Conservation (phyloP, 1,140 invertebrate species). For the Cydia splendana region DNA sequence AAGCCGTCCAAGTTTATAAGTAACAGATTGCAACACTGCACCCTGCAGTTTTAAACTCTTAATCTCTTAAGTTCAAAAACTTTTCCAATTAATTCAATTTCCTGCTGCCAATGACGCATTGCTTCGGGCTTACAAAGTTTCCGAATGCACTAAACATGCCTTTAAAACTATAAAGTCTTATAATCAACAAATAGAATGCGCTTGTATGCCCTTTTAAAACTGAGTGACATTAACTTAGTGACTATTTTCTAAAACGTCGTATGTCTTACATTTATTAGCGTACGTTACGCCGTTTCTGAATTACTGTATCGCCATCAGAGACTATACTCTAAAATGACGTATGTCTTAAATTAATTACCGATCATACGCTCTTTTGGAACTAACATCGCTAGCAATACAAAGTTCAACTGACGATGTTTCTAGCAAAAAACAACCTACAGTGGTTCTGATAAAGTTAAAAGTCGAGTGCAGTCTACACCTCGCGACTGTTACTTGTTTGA, state of each 20-base stretch:
- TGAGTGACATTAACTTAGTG: background rate
- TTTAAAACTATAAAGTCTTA: background rate
- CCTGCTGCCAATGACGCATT: background rate
- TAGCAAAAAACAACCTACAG: background rate
- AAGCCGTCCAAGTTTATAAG: too few relatives aligned
- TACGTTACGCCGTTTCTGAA: too few relatives aligned
- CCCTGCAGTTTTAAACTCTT: background rate
- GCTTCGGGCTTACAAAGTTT: background rate
- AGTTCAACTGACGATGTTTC: background rate
- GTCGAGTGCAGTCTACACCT: too few relatives aligned
- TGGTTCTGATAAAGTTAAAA: background rate
- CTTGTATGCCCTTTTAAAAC: background rate
- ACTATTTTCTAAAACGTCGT: too few relatives aligned
- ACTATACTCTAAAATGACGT: too few relatives aligned
- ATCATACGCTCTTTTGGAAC: background rate
- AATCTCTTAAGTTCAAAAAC: background rate
- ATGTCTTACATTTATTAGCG: too few relatives aligned
- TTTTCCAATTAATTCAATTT: conserved; percentile 28
- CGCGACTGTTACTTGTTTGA: background rate
- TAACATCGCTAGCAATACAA: background rate
- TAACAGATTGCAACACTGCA: too few relatives aligned
- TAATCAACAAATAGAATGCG: background rate
- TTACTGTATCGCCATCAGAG: too few relatives aligned
- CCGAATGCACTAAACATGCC: background rate
- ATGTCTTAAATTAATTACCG: background rate